Evolutionary conservation across 2,888 invertebrate genomes (phyloP), one percentile per base, ranked within the genome.

Genomic region (Acanthoscelides obtectus): DNA sequence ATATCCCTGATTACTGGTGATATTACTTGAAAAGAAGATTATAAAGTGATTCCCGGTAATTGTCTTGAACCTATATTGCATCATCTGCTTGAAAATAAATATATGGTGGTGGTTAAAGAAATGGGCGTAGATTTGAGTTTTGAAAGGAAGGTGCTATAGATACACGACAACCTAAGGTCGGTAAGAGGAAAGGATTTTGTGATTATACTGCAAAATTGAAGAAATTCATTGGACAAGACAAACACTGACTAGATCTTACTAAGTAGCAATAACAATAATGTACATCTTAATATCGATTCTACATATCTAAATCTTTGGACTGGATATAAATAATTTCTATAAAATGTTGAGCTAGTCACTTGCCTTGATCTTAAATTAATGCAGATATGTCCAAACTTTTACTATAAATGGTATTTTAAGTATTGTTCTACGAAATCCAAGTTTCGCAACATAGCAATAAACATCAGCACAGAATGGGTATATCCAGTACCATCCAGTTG

Each of bases 401-500:
- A 21, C 6, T 66, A 66, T 22, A 66, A 66, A 66, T 1, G 66
- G 3, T 66, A 66, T 12, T 17, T 20, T 6, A 20, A 66, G 8
- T 21, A 21, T 19, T 66, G 66, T 66, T 20, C 20, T 21, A 21
- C 22, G 3, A 66, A 66, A 20, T 6, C 21, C 20, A 66, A 66
- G 20, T 66, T 1, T 1, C 20, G 20, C 66, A 22, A 20, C 8
- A 22, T 27, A 8, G 66, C n/a, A 45, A 2, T 5, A 19, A 27
- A 69, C 17, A 8, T 69, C 0, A 19, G 20, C 22, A 67, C 45
- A 21, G 5, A 69, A 3, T 73, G 66, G 69, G 0, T 72, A 70
- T 68, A 65, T 73, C 21, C 27, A 8, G 20, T 20, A 17, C 22
- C 19, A 20, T 4, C 72, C 70, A n/a, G 73, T 73, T 20, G 74